These are phyloP conservation scores for Lepisosteus osseus DNA, from an alignment of 2,113 vertebrate species.

Conservation along the genomic window DNA sequence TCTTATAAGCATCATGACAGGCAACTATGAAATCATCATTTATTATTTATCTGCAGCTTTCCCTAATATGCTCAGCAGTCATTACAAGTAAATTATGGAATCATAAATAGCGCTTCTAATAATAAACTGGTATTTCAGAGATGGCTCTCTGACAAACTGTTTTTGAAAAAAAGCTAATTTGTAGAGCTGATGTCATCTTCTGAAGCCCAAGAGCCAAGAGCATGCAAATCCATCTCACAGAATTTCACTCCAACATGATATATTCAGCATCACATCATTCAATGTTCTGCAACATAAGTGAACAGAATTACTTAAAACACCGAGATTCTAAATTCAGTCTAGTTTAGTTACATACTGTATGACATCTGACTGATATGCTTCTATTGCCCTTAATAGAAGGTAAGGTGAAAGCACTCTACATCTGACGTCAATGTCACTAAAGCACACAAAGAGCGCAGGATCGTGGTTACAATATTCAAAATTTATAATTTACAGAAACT, in stretches of 20 bases:
- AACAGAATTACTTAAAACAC: neutral
- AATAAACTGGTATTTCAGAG: neutral
- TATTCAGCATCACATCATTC: neutral
- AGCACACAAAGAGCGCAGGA: neutral
- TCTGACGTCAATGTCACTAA: no score
- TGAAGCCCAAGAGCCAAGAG: neutral
- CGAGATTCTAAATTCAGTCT: no score
- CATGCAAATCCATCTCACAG: neutral
- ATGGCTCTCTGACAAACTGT: neutral
- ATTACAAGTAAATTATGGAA: conserved; percentile 9
- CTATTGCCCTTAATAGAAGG: no score
- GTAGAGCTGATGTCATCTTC: neutral
- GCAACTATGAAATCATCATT: conserved; percentile 2
- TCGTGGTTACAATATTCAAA: no score
- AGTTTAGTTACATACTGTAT: no score
- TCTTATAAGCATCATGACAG: neutral
- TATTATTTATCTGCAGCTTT: neutral
- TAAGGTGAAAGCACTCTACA: no score
- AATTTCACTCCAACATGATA: neutral
- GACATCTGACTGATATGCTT: no score
- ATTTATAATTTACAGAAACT: neutral
- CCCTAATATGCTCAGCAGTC: neutral
- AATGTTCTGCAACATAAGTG: no score
- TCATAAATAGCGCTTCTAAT: conserved; percentile 2
- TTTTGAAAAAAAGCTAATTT: neutral